Base-by-base conservation (phyloP, 2,797 vertebrate species). In the Crossoptilon crossoptilon region DNA sequence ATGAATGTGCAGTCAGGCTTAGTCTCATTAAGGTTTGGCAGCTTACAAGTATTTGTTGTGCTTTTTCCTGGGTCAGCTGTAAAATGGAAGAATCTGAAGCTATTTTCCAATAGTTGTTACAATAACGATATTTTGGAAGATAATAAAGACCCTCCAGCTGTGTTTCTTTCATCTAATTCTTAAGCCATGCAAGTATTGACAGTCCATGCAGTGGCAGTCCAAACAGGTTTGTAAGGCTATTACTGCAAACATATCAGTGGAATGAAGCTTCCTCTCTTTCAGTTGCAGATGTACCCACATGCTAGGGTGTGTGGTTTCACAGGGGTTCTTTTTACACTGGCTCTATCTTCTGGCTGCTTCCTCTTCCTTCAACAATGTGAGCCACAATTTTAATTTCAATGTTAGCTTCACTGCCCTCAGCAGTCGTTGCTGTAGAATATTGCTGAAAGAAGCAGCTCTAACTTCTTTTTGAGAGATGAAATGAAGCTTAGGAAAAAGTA, bases 41-140 rank as follows among this genome's bases (percentile, higher is more conserved):
- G 46, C 24, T 41, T 12, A 2, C 0, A 0, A 62, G 55, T 51
- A 86, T 83, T 94, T 94, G 48, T 77, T 86, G 29, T 62, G 73
- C 46, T 79, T 92, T 92, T 75, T 46, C 74, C 41, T 69, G 69
- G 55, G 41, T 87, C 82, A 77, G 62, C 69, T 89, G 89, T 59
- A 78, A 89, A 77, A 55, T 55, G 4, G 49, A 85, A 49, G 62
- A 83, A 78, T 70, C 69, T 74, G 72, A 80, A 2, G 1, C 64
- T 87, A 39, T 39, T 39, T 39, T 13, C 39, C 5, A 80, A 39
- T 12, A 53, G 4, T 53, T 7, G 3, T 46, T 74, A 21, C 21
- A 74, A 55, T 74, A 71, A 60, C 33, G 83, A 82, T 60, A 12
- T 58, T 87, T 55, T 87, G 72, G 49, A 80, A 37, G 31, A 39